Base-by-base conservation (phyloP, 92 coral and sea anemone species). In the Epizoanthus ramosus region DNA sequence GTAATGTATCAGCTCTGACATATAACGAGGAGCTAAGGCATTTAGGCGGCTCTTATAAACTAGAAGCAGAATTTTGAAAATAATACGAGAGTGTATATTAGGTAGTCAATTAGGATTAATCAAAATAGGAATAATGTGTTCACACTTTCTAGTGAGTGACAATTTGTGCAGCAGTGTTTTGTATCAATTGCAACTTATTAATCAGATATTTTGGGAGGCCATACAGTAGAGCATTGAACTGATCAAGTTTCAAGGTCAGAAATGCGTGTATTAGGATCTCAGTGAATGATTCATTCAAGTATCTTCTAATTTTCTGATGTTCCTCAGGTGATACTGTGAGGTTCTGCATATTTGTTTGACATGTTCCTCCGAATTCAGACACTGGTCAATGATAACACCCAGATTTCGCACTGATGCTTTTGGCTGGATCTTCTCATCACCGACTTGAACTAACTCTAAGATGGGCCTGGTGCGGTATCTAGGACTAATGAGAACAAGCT, bases 351-450 rank as follows among this genome's bases (percentile, higher is more conserved):
- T 58, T 58, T 58, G 63, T 13, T 58, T 58, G 23, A 58, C 63
- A 17, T 58, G n/a, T 17, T 58, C 63, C 24, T 58, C 22, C 63
- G 1, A 58, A 58, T 58, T 58, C n/a, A 58, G 63, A 58, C 23
- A 58, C 3, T 58, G 63, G 23, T 58, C n/a, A 17, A 58, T 17
- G 24, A 17, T 17, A 58, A 58, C 23, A 12, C 23, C 63, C 7
- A 17, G 16, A 58, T 58, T 58, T 58, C 23, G 0, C 63, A 58
- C 6, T 16, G 7, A 12, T 58, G 63, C 0, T 58, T 58, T 58
- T 19, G n/a, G 63, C 63, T 58, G n/a, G 63, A 58, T 57, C 63
- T 19, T 45, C 79, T 73, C 79, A 50, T 73, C 79, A 22, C 63
- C 79, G 4, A 73, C 58, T 58, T 28, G 79, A 41, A 73, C 79